Evolutionary conservation across 1,140 invertebrate genomes (phyloP), one percentile per base, ranked within the genome.

Genomic region (Drosophila prosaltans): DNA sequence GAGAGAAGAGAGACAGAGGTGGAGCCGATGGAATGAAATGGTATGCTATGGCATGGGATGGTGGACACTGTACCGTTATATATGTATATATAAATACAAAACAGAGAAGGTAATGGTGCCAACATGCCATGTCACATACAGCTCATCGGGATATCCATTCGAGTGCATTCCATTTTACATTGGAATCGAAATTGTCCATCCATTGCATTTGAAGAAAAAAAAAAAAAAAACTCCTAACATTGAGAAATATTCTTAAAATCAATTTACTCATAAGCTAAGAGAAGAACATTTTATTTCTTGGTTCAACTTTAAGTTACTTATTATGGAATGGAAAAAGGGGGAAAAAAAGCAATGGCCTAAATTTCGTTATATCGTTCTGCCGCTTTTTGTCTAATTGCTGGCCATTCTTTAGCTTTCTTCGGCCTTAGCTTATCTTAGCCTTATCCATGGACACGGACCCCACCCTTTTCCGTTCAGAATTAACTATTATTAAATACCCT

Each of bases 101-200:
- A 26, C 24, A 57, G 36, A 62, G 21, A 62, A 26, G 8, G 45
- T 26, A 51, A 48, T 1, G 16, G 21, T 7, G 45, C 45, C 45
- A 48, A 24, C 45, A 21, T 51, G 45, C 8, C 45, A 51, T 4
- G 8, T 26, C 21, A 51, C 45, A 48, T 48, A 7, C 21, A 24
- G 6, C 9, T 48, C 6, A 45, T 48, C 21, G 16, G 45, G 16
- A 16, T 24, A 48, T 48, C 45, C 45, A 7, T 48, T 48, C 45
- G 7, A 48, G 24, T 48, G 21, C 16, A 16, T 48, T 48, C 0
- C 45, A 78, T 88, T 88, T 88, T 89, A 76, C 77, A 88, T 89
- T 78, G 70, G 83, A 86, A 86, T 88, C 80, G 80, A 88, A 88
- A 88, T 80, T 88, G 84, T 80, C 73, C 16, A 16, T 16, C 16